Evolutionary conservation across 2,888 invertebrate species (phyloP), one percentile per base, ranked within the genome.

Genomic region (Hypolimnas misippus): DNA sequence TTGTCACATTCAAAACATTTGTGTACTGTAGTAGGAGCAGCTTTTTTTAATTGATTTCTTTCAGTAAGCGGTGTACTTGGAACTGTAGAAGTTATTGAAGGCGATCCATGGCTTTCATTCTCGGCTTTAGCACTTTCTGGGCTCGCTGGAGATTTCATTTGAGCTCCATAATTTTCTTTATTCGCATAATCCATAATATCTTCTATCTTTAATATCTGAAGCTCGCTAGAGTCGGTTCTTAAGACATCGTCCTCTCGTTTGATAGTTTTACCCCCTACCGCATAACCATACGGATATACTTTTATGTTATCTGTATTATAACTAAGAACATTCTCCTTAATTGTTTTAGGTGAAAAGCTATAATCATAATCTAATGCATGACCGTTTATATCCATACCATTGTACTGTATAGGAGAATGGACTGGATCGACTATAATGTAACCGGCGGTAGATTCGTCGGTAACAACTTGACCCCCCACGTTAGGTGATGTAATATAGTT

Each of bases 1-100:
- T 97, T 97, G 82, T 96, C 94, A 87, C 97, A 98, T 78, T 96
- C 95, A 77, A 94, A 93, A 85, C 97, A 97, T 85, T 95, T 96
- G 82, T 94, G 94, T 57, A 91, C 81, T 5, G 74, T 73, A 12
- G 76, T 76, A 10, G 86, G 74, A 44, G 76, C 73, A 6, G 81
- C 68, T 67, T 86, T 86, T 67, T 88, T 87, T 50, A 89, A 71
- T 65, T 87, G 85, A 71, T 91, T 92, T 57, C 89, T 81, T 75
- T 91, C 90, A 3, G 84, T 76, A 46, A 92, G 84, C 8, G 92
- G 92, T 42, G 88, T 87, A 72, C 82, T 85, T n/a, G 81, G 73
- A 57, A 89, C 88, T 1, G 89, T 89, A 40, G 91, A 89, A 3
- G 89, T 76, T 19, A 89, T 84, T 5, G 87, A 79, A 17, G 90